These are phyloP conservation scores for Xiphophorus hellerii DNA, from an alignment of 2,113 vertebrate species.

Conservation along the genomic window DNA sequence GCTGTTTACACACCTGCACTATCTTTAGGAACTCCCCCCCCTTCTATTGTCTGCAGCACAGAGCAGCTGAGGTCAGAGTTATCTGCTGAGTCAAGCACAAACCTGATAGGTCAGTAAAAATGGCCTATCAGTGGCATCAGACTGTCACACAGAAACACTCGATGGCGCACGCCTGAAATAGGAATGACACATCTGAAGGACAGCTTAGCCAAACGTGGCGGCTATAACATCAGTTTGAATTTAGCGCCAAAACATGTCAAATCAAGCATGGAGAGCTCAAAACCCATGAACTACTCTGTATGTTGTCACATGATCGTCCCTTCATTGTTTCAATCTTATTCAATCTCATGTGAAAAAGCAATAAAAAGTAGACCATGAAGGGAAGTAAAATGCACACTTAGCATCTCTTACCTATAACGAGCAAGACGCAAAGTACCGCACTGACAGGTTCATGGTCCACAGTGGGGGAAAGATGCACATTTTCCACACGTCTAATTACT, in stretches of 20 bases:
- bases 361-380: too few relatives aligned
- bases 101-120: slow-evolving; percentile 38
- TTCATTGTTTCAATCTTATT: too few relatives aligned
- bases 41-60: slow-evolving; percentile 44
- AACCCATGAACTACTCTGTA: not conserved
- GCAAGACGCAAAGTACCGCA: too few relatives aligned
- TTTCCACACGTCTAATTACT: too few relatives aligned
- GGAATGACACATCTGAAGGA: slow-evolving; percentile 25
- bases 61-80: slow-evolving; percentile 62
- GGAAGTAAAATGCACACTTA: too few relatives aligned
- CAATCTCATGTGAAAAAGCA: too few relatives aligned
- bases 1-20: slow-evolving; percentile 69
- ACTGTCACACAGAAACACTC: slow-evolving; percentile 34
- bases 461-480: too few relatives aligned
- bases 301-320: too few relatives aligned
- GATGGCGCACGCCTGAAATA: not conserved
- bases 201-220: not conserved
- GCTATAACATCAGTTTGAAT: not conserved
- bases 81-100: slow-evolving; percentile 65
- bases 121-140: slow-evolving; percentile 36
- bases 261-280: not conserved
- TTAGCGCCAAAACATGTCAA: not conserved
- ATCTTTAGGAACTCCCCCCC: slow-evolving; percentile 62
- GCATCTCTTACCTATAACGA: too few relatives aligned
- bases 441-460: too few relatives aligned